These are phyloP conservation scores for Pollenia griseotomentosa DNA, from an alignment of 2,888 invertebrate genomes.

Conservation along the genomic window DNA sequence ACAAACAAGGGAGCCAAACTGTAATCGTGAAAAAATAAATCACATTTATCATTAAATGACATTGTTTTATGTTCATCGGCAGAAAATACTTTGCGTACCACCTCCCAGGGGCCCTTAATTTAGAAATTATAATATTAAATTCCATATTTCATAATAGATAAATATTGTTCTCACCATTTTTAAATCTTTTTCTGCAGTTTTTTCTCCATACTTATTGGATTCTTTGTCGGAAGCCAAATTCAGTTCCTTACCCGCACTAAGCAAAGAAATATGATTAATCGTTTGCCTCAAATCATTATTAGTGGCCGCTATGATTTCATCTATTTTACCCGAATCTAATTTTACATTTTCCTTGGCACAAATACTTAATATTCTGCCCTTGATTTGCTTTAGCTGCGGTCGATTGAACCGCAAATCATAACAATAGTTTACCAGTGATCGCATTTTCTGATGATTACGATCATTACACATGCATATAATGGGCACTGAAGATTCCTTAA, in stretches of 20 bases:
- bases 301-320: conserved; percentile 93
- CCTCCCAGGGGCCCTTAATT: conserved; percentile 95
- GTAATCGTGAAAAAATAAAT: conserved; percentile 98
- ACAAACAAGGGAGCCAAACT: conserved; percentile 98
- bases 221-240: conserved; percentile 84
- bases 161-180: conserved; percentile 87
- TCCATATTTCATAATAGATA: background rate
- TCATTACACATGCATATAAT: conserved; percentile 99
- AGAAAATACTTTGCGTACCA: conserved; percentile 94
- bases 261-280: conserved; percentile 94
- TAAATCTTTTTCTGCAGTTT: conserved; percentile 91
- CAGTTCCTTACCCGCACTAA: conserved; percentile 87
- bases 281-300: conserved; percentile 97
- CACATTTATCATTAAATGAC: conserved; percentile 92
- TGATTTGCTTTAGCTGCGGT: conserved; percentile 95
- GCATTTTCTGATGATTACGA: conserved; percentile 95
- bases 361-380: conserved; percentile 95
- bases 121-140: conserved; percentile 47
- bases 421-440: conserved; percentile 96
- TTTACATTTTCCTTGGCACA: conserved; percentile 96
- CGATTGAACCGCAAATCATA: conserved; percentile 94
- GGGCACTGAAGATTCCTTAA: conserved; percentile 94
- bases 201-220: conserved; percentile 85
- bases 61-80: conserved; percentile 91
- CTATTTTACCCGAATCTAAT: conserved; percentile 90